Evolutionary conservation across 2,113 vertebrate genomes (phyloP).

Genomic region (Charina bottae): DNA sequence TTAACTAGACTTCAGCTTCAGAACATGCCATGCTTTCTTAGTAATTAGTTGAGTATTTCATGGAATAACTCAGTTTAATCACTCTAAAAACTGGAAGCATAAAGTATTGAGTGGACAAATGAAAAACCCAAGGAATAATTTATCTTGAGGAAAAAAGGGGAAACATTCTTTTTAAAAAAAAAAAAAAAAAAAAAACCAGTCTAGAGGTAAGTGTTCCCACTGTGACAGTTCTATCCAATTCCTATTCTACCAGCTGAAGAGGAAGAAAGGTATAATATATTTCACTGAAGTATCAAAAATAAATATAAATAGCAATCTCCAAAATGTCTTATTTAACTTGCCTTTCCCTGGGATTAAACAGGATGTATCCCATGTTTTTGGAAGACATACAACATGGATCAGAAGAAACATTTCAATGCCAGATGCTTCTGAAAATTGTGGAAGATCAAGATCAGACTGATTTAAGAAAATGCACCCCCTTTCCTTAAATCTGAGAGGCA

Average conservation of each 20-base stretch:
- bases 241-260: not conserved
- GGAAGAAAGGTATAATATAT: not conserved
- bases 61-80: not conserved
- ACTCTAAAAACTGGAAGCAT: not conserved
- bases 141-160: not conserved
- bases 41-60: not conserved
- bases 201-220: not conserved
- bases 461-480: not conserved
- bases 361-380: not conserved
- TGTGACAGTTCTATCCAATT: not conserved
- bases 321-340: too few relatives aligned
- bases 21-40: not conserved
- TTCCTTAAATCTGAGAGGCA: not conserved
- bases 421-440: not conserved
- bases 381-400: not conserved
- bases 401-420: not conserved
- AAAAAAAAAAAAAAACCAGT: too few relatives aligned
- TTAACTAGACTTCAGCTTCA: not conserved
- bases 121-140: not conserved
- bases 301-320: too few relatives aligned
- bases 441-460: not conserved
- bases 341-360: not conserved
- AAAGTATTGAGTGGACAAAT: not conserved
- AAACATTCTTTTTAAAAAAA: not conserved
- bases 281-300: not conserved